phyloP scores from a whole-genome alignment of 2,113 vertebrate species.

The Pyxicephalus adspersus region DNA sequence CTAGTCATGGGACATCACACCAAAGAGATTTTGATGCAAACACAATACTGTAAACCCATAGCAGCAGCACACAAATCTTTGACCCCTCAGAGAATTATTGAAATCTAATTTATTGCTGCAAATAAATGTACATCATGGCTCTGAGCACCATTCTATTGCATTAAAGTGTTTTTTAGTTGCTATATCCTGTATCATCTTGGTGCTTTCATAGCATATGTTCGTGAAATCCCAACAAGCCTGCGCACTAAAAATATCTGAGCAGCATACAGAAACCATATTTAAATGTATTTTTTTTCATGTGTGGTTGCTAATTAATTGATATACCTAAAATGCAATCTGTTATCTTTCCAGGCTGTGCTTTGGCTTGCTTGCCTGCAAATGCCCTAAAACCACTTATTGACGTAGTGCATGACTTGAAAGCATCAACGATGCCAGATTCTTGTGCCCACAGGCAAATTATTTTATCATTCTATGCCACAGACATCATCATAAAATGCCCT shows the following conservation, averaged over 20 bases:
- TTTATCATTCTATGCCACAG: not conserved
- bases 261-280: conserved; percentile 15
- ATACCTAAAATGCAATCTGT: conserved; percentile 31
- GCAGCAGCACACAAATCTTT: too few species aligned
- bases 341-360: not conserved
- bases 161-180: too few species aligned
- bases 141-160: too few species aligned
- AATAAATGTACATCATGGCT: too few species aligned
- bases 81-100: too few species aligned
- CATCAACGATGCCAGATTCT: conserved; percentile 4
- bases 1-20: too few species aligned
- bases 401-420: conserved; percentile 1
- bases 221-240: not conserved
- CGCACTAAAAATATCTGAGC: conserved; percentile 10
- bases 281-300: conserved; percentile 7
- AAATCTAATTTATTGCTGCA: too few species aligned
- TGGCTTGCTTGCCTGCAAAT: not conserved
- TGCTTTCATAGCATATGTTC: conserved; percentile 15
- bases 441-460: conserved; percentile 4
- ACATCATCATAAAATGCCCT: not conserved
- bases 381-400: conserved; percentile 17
- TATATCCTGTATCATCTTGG: not conserved
- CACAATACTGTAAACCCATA: too few species aligned
- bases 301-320: conserved; percentile 32
- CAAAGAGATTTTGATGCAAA: too few species aligned